Conservation (phyloP, 2,888 invertebrate species). For the Xestia xanthographa region DNA sequence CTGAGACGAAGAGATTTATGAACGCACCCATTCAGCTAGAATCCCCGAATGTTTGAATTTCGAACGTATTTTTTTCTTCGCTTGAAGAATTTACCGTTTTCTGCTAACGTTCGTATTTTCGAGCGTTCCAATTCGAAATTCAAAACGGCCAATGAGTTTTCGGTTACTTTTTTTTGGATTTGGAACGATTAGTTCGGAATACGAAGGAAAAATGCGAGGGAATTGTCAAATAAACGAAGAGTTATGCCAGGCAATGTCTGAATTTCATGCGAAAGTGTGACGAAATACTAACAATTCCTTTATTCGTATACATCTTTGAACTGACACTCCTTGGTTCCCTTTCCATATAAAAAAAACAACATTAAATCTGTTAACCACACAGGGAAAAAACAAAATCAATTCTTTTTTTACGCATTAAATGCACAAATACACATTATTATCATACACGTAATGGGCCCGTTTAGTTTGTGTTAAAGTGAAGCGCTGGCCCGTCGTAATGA, state of each 20-base stretch:
- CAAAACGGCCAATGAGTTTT: conserved; percentile 64
- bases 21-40: conserved; percentile 85
- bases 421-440: conserved; percentile 67
- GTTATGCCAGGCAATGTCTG: not conserved
- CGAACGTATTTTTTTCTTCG: conserved; percentile 76
- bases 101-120: conserved; percentile 69
- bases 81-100: conserved; percentile 70
- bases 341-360: too few species aligned
- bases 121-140: conserved; percentile 63
- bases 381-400: conserved; percentile 20
- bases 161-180: conserved; percentile 52
- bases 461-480: conserved; percentile 75
- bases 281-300: not conserved
- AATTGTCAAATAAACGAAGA: conserved; percentile 16
- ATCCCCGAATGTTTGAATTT: conserved; percentile 84
- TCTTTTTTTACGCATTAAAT: conserved; percentile 25
- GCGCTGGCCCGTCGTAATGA: conserved; percentile 77
- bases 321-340: not conserved
- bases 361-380: conserved; percentile 7
- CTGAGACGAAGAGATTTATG: conserved; percentile 89
- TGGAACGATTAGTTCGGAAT: conserved; percentile 56
- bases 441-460: conserved; percentile 75
- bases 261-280: not conserved
- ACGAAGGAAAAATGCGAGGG: conserved; percentile 33
- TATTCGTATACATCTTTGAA: not conserved